These are phyloP conservation scores for Coecobrya sp. DNA, from an alignment of 2,888 invertebrate species.

Conservation along the genomic window DNA sequence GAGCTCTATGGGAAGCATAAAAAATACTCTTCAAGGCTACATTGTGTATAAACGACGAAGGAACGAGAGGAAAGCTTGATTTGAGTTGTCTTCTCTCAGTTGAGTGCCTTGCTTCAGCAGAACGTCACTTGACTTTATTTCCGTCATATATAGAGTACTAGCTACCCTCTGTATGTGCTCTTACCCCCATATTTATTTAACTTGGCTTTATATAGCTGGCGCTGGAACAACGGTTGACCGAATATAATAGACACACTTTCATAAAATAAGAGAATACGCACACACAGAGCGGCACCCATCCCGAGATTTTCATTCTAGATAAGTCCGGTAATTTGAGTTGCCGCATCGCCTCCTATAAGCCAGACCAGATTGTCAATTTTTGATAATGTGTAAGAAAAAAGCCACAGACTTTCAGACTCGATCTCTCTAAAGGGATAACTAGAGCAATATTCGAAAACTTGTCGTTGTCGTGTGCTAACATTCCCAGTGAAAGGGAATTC, in stretches of 20 bases:
- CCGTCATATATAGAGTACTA: background rate
- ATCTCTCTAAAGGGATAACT: background rate
- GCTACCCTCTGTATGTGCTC: background rate
- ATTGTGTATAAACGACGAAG: background rate
- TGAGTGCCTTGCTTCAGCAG: background rate
- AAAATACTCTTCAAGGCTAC: slow-evolving; percentile 52
- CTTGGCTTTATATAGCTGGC: too few species aligned
- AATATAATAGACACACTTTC: background rate
- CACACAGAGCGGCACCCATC: background rate
- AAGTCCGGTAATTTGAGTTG: background rate
- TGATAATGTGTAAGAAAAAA: background rate
- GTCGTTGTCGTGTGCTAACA: background rate
- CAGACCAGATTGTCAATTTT: background rate
- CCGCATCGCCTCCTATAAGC: background rate
- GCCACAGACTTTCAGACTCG: background rate
- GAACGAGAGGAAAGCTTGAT: slow-evolving; percentile 23
- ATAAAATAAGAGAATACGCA: too few species aligned
- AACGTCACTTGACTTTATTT: slow-evolving; percentile 71
- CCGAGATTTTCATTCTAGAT: background rate
- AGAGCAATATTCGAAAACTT: background rate
- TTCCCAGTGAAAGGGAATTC: too few species aligned
- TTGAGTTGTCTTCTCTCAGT: slow-evolving; percentile 42
- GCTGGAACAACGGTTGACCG: background rate
- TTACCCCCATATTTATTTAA: background rate
- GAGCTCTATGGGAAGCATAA: slow-evolving; percentile 80